phyloP scores from a whole-genome alignment of 2,888 invertebrate species.

The Parnassius apollo region DNA sequence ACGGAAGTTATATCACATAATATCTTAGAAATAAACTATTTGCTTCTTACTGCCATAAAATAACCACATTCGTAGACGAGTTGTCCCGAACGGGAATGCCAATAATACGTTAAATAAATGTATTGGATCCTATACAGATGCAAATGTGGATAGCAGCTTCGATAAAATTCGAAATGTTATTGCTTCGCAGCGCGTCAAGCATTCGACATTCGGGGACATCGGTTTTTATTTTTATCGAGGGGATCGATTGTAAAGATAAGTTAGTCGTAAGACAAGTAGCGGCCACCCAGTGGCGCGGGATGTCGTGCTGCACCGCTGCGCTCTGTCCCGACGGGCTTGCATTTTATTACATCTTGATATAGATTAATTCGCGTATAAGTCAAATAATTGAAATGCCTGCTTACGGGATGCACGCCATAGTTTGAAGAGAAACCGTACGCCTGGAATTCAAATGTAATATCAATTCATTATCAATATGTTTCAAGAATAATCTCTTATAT shows the following conservation, averaged over 20 bases:
- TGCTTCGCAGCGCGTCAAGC: conserved; percentile 70
- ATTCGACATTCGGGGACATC: conserved; percentile 60
- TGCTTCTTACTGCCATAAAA: conserved; percentile 23
- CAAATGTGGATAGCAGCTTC: conserved; percentile 67
- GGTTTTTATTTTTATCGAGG: conserved; percentile 73
- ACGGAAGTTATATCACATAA: conserved; percentile 25
- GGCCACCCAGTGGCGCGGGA: conserved; percentile 66
- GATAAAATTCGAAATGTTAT: conserved; percentile 74
- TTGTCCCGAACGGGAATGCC: conserved; percentile 53
- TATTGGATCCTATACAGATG: conserved; percentile 71
- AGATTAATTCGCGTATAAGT: conserved; percentile 72
- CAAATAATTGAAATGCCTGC: conserved; percentile 66
- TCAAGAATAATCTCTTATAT: background rate
- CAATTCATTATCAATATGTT: conserved; percentile 37
- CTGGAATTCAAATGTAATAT: conserved; percentile 49
- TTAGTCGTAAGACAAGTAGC: conserved; percentile 80
- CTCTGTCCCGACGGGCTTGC: conserved; percentile 54
- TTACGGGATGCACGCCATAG: conserved; percentile 36
- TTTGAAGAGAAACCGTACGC: conserved; percentile 34
- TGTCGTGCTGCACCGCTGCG: conserved; percentile 30
- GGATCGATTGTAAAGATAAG: conserved; percentile 80
- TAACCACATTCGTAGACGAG: conserved; percentile 30
- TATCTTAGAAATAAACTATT: conserved; percentile 21
- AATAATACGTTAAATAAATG: conserved; percentile 69
- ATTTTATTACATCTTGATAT: conserved; percentile 78